phyloP scores from a whole-genome alignment of 1,140 invertebrate genomes.

The Anoplophora glabripennis region DNA sequence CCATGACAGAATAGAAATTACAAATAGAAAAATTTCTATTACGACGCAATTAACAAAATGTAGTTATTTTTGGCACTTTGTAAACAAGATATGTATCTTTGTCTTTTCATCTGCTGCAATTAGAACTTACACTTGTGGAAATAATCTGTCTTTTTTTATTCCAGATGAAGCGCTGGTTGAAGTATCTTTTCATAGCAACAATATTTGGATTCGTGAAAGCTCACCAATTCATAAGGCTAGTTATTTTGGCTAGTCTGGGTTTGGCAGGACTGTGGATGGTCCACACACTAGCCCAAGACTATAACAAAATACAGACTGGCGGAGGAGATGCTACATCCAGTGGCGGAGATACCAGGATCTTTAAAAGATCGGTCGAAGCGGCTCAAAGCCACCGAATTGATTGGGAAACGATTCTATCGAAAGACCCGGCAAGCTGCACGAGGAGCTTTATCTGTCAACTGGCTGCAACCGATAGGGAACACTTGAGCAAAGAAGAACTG shows the following conservation, averaged over 20 bases:
- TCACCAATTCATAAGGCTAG: conserved; percentile 29
- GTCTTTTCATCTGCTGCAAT: no score
- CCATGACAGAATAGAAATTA: no score
- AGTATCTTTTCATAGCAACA: conserved; percentile 19
- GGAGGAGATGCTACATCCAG: conserved; percentile 11
- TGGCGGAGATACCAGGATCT: conserved; percentile 19
- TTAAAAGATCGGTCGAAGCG: conserved; percentile 21
- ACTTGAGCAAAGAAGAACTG: conserved; percentile 34
- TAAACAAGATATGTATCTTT: no score
- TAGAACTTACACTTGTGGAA: background rate
- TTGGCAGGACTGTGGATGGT: conserved; percentile 42
- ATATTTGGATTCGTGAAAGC: conserved; percentile 29
- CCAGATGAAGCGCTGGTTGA: conserved; percentile 29
- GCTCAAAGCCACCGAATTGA: conserved; percentile 21
- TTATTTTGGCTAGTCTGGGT: conserved; percentile 35
- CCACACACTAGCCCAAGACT: conserved; percentile 40
- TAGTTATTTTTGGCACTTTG: no score
- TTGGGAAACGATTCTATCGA: conserved; percentile 37
- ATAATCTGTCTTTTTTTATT: background rate
- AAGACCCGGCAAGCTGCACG: conserved; percentile 40
- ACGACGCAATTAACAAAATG: no score
- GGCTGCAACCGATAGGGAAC: conserved; percentile 26
- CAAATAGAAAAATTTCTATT: no score
- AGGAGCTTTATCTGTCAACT: conserved; percentile 43
- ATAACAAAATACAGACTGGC: conserved; percentile 17